Evolutionary conservation across 2,797 vertebrate genomes (phyloP), one percentile per base, ranked within the genome.

Genomic region (Acomys russatus): DNA sequence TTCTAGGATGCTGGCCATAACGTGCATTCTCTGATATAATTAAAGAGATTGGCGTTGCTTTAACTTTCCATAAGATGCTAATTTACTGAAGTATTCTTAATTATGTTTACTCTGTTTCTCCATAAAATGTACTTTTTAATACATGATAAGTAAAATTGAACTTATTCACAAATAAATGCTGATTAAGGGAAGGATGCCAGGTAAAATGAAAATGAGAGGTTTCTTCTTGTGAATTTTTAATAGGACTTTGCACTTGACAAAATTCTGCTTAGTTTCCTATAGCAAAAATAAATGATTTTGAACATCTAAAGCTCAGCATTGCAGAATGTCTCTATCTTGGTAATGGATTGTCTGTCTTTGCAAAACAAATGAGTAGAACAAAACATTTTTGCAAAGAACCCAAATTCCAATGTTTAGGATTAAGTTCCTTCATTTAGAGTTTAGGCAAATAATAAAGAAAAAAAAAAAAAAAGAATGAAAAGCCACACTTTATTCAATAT

Each of bases 161-260:
- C 22, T 73, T 94, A 23, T 87, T 64, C 18, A n/a, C 9, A 92
- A 88, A 88, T 76, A 82, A 94, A 84, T 64, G 78, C 35, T 11
- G 86, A 22, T 95, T 56, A 97, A 90, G 1, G 8, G 33, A 93
- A 96, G 1, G 12, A 63, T 78, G 59, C 82, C 80, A 96, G 15
- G 90, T 80, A 87, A 90, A 97, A 97, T 95, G 80, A 96, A 71
- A 94, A 94, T 63, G 8, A 95, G 76, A 94, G 66, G 4, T 38
- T 63, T 86, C n/a, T 88, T 25, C 63, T 76, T 88, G 61, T 49
- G 44, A 6, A 68, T 96, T 97, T 73, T 90, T 96, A 95, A 63
- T 35, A 76, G 9, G 83, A 68, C 15, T 70, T 49, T 94, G 9
- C 6, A 92, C 92, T 91, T 97, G 90, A 61, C 94, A 54, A 91